A percentile compares a stretch with the other conserved stretches of the same genome.
These are phyloP conservation scores for Dromaius novaehollandiae DNA, from an alignment of 2,113 vertebrate genomes.

Conservation along the genomic window DNA sequence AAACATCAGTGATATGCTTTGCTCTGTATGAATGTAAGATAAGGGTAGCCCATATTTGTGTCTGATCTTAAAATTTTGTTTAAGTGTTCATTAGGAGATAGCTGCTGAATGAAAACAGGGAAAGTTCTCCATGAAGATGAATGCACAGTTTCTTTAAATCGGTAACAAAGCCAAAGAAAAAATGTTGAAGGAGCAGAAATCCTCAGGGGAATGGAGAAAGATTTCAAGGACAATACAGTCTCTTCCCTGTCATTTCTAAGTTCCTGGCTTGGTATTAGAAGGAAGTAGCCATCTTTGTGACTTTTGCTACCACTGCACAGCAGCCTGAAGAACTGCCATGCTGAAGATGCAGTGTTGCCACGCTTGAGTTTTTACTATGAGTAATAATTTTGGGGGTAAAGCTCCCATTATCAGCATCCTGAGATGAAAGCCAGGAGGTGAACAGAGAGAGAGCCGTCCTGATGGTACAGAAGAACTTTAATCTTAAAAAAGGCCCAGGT, in stretches of 20 bases:
- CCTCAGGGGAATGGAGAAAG: background rate
- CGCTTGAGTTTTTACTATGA: background rate
- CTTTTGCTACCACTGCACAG: background rate
- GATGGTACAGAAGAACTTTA: background rate
- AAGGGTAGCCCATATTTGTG: background rate
- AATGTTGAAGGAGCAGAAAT: background rate
- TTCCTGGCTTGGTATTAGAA: background rate
- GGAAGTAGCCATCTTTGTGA: background rate
- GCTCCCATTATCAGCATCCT: background rate
- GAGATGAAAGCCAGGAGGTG: background rate
- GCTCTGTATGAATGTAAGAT: background rate
- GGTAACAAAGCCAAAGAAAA: background rate
- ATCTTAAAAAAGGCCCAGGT: background rate
- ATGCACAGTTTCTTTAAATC: background rate
- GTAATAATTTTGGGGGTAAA: background rate
- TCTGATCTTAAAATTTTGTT: background rate
- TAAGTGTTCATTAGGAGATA: background rate
- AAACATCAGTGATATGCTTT: background rate
- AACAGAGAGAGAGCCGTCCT: background rate
- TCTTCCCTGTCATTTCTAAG: background rate
- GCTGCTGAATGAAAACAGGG: background rate
- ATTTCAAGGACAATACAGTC: background rate
- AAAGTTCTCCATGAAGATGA: background rate
- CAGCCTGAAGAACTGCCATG: background rate
- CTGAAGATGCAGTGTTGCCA: background rate